A percentile compares a stretch with the other conserved stretches of the same genome.
Conservation (phyloP, 2,113 vertebrate genomes). For the Atherinomorus stipes region DNA sequence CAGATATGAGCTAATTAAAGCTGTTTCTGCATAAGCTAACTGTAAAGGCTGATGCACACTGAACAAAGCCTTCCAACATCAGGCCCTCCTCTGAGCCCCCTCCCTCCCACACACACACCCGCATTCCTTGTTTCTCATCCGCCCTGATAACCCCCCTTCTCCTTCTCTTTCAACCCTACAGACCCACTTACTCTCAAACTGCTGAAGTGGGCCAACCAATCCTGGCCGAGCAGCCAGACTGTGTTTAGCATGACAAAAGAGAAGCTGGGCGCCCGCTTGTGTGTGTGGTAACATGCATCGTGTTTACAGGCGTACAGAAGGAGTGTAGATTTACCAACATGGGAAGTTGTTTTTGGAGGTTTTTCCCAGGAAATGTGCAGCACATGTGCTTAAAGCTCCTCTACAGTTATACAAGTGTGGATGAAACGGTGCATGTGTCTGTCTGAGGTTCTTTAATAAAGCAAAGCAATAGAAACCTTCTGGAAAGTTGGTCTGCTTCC, state of each 20-base stretch:
- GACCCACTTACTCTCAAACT: constrained; percentile 21
- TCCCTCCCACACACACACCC: constrained; percentile 58
- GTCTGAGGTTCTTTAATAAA: constrained; percentile 68
- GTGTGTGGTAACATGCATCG: constrained; percentile 46
- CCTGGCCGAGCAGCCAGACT: constrained; percentile 52
- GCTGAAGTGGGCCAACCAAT: constrained; percentile 75
- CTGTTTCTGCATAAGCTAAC: constrained; percentile 37
- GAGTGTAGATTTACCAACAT: constrained; percentile 47
- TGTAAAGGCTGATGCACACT: constrained; percentile 2
- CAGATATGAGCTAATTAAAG: constrained; percentile 49
- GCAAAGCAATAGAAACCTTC: constrained; percentile 47
- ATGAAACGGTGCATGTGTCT: constrained; percentile 65
- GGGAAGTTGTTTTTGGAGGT: constrained; percentile 66
- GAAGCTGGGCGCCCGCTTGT: constrained; percentile 53
- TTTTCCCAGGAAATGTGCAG: constrained; percentile 73
- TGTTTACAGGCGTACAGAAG: constrained; percentile 13
- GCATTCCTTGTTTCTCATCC: constrained; percentile 62
- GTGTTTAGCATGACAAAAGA: constrained; percentile 82
- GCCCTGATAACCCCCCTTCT: constrained; percentile 58
- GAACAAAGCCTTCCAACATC: constrained; percentile 62
- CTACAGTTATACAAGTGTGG: constrained; percentile 55
- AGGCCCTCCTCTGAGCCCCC: constrained; percentile 56
- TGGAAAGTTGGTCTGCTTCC: constrained; percentile 52
- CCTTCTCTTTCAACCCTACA: constrained; percentile 29
- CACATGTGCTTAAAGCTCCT: constrained; percentile 72